A percentile compares a stretch with the other conserved stretches of the same genome.
Conservation (phyloP, 1,140 invertebrate species). For the Heliconius melpomene region DNA sequence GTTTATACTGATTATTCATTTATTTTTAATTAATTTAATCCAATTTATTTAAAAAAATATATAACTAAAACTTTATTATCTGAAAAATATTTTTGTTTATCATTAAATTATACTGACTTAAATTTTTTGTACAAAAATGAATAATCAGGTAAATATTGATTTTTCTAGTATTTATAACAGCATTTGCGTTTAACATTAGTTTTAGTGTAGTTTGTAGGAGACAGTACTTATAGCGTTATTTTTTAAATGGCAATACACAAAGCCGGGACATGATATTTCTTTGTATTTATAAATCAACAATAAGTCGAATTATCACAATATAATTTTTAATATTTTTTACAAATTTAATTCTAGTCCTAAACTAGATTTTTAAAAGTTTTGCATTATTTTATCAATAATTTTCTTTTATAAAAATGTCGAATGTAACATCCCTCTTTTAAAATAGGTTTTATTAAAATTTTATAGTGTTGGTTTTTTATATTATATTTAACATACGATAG, state of each 20-base stretch:
- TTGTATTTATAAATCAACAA: constrained; percentile 10
- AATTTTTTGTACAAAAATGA: neutral
- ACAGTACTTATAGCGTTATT: constrained; percentile 36
- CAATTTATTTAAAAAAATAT: neutral
- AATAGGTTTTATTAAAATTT: neutral
- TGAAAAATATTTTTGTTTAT: no score
- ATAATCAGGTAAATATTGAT: constrained; percentile 20
- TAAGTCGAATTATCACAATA: constrained; percentile 9
- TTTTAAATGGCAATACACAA: constrained; percentile 25
- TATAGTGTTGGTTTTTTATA: neutral
- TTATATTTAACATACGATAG: neutral
- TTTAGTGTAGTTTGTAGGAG: constrained; percentile 30
- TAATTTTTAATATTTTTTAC: neutral
- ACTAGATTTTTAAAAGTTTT: neutral
- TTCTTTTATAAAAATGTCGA: neutral
- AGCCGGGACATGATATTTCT: constrained; percentile 12
- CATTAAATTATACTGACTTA: neutral
- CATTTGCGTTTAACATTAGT: constrained; percentile 41
- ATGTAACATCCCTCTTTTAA: neutral
- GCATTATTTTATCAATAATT: neutral
- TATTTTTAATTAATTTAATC: neutral
- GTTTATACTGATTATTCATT: constrained; percentile 3
- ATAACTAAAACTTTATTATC: neutral
- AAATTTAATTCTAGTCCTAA: neutral
- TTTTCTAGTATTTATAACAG: constrained; percentile 17